Percentiles rank a stretch among this genome's conserved stretches.
These are phyloP conservation scores for Cliona cf. orientalis DNA, from an alignment of 37 sponge, comb jelly and placozoan genomes.

Conservation along the genomic window DNA sequence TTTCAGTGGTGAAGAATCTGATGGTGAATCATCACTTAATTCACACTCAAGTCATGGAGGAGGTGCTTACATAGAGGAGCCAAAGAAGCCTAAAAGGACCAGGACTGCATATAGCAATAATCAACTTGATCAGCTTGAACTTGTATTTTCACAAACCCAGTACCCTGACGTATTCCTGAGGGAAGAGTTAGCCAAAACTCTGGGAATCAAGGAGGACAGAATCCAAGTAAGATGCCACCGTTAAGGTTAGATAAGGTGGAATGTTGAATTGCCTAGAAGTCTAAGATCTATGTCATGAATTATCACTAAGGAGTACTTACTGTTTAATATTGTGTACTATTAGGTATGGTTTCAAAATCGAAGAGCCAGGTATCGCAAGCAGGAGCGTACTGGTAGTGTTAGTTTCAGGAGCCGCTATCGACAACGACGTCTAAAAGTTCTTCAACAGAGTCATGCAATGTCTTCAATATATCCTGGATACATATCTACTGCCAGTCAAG, in stretches of 20 bases:
- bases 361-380: constrained; percentile 72
- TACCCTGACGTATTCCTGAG: constrained; percentile 75
- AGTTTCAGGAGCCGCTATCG: constrained; percentile 59
- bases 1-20: constrained; percentile 42
- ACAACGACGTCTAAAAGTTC: constrained; percentile 35
- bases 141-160: constrained; percentile 63
- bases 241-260: neutral
- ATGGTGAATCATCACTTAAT: constrained; percentile 11
- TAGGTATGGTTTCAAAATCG: constrained; percentile 86
- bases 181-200: constrained; percentile 62
- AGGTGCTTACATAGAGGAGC: constrained; percentile 33
- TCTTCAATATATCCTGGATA: constrained; percentile 33
- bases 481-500: neutral
- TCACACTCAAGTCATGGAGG: constrained; percentile 34
- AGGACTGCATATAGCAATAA: constrained; percentile 64
- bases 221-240: constrained; percentile 53
- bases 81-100: constrained; percentile 62
- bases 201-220: constrained; percentile 66
- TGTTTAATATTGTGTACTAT: neutral
- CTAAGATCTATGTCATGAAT: neutral
- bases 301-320: neutral
- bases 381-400: constrained; percentile 74
- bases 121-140: constrained; percentile 71
- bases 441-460: constrained; percentile 26
- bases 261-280: neutral